Evolutionary conservation across 2,888 invertebrate genomes (phyloP).

Genomic region (Nomada fucata): DNA sequence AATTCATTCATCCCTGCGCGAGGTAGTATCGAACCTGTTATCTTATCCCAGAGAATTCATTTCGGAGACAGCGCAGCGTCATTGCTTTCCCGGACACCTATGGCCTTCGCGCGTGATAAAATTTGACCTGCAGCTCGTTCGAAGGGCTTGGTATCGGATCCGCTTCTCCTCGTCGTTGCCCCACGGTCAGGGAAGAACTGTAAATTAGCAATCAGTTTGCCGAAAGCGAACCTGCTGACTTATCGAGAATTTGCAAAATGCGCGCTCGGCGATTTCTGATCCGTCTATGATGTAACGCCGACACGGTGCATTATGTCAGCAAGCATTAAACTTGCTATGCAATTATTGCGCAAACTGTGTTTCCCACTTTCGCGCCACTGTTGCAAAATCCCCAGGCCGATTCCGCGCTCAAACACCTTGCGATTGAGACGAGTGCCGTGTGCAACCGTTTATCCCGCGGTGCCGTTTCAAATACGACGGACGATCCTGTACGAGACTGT

Average conservation of each 20-base stretch:
- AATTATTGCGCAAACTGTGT: conserved; percentile 31
- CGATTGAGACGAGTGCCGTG: conserved; percentile 21
- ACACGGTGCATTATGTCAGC: conserved; percentile 28
- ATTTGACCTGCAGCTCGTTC: not conserved
- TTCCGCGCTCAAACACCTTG: conserved; percentile 12
- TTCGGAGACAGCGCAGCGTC: conserved; percentile 6
- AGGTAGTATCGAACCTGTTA: conserved; percentile 37
- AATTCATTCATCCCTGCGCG: conserved; percentile 28
- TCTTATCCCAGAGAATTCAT: conserved; percentile 47
- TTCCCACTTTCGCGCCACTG: conserved; percentile 30
- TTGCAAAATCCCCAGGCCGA: conserved; percentile 39
- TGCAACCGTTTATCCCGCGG: conserved; percentile 10
- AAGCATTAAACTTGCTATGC: conserved; percentile 18
- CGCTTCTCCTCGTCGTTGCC: not conserved
- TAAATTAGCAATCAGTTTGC: no score
- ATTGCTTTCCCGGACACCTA: conserved; percentile 1
- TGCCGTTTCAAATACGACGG: not conserved
- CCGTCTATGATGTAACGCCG: conserved; percentile 25
- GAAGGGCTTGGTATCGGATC: no score
- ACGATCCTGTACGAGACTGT: not conserved
- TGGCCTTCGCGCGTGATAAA: conserved; percentile 24
- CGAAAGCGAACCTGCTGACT: no score
- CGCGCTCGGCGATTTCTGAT: conserved; percentile 14
- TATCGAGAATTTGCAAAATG: not conserved
- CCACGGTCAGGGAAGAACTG: no score